Conservation (phyloP, 2,797 vertebrate genomes). For the Yasuhikotakia modesta region DNA sequence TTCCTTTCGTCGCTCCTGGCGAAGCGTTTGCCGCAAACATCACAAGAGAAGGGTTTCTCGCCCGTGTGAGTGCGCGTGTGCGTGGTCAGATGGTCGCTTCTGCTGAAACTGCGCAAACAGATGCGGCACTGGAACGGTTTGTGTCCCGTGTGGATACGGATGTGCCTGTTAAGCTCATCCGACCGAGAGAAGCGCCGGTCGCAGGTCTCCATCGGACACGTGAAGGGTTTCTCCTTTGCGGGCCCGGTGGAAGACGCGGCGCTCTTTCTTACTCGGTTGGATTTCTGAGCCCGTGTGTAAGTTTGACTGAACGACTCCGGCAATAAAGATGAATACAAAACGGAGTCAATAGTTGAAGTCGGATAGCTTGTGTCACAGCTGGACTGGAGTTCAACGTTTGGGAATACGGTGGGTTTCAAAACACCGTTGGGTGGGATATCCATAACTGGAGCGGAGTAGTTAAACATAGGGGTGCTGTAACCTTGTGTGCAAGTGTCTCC, state of each 20-base stretch:
- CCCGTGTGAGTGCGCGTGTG: constrained; percentile 98
- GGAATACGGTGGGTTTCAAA: constrained; percentile 73
- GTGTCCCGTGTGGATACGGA: constrained; percentile 97
- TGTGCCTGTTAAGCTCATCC: constrained; percentile 96
- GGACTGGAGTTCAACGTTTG: constrained; percentile 70
- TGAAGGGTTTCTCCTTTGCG: constrained; percentile 94
- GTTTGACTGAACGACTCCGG: constrained; percentile 74
- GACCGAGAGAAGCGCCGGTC: constrained; percentile 94
- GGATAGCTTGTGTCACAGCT: constrained; percentile 77
- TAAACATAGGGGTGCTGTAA: constrained; percentile 74
- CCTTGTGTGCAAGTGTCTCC: constrained; percentile 79
- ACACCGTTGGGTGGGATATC: constrained; percentile 71
- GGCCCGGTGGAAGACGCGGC: constrained; percentile 87
- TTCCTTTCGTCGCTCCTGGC: constrained; percentile 95
- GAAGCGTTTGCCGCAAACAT: constrained; percentile 94
- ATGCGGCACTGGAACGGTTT: constrained; percentile 98
- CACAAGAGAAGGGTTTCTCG: constrained; percentile 97
- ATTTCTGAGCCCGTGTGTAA: constrained; percentile 82
- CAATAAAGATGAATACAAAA: constrained; percentile 75
- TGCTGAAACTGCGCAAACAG: constrained; percentile 96
- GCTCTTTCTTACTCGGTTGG: constrained; percentile 83
- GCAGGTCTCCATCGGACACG: constrained; percentile 95
- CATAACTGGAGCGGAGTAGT: constrained; percentile 76
- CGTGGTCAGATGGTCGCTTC: constrained; percentile 97
- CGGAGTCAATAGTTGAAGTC: constrained; percentile 77